A percentile compares a stretch with the other conserved stretches of the same genome.
Evolutionary conservation across 2,113 vertebrate genomes (phyloP).

Genomic region (Perca flavescens): DNA sequence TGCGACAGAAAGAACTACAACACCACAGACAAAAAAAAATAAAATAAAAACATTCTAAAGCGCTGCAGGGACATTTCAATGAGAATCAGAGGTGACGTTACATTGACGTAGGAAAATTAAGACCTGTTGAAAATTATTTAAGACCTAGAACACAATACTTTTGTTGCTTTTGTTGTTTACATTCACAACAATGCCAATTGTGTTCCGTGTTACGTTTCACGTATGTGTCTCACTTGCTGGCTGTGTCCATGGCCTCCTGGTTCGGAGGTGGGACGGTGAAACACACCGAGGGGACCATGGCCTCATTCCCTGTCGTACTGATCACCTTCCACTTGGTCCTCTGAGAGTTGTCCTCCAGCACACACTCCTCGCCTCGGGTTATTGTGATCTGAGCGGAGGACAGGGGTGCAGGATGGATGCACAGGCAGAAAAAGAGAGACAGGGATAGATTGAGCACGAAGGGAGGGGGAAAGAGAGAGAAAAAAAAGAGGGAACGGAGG

Average conservation of each 20-base stretch:
- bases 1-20: no score
- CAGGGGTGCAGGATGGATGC: slow-evolving; percentile 10
- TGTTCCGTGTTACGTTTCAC: no score
- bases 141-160: neutral
- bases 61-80: no score
- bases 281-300: slow-evolving; percentile 98
- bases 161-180: neutral
- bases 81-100: no score
- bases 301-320: slow-evolving; percentile 96
- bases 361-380: slow-evolving; percentile 94
- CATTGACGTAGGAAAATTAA: no score
- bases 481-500: neutral
- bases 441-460: neutral
- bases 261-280: slow-evolving; percentile 94
- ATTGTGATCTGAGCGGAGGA: slow-evolving; percentile 90
- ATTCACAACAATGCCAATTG: neutral
- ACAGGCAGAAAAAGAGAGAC: neutral
- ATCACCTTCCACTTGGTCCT: slow-evolving; percentile 99
- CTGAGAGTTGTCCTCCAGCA: slow-evolving; percentile 97
- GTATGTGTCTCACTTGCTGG: slow-evolving; percentile 86
- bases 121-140: no score
- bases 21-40: no score
- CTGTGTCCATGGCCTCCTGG: slow-evolving; percentile 92
- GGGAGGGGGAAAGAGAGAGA: neutral
- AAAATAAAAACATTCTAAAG: no score